Conservation (phyloP, 2,888 invertebrate genomes). For the Mimachlamys varia region DNA sequence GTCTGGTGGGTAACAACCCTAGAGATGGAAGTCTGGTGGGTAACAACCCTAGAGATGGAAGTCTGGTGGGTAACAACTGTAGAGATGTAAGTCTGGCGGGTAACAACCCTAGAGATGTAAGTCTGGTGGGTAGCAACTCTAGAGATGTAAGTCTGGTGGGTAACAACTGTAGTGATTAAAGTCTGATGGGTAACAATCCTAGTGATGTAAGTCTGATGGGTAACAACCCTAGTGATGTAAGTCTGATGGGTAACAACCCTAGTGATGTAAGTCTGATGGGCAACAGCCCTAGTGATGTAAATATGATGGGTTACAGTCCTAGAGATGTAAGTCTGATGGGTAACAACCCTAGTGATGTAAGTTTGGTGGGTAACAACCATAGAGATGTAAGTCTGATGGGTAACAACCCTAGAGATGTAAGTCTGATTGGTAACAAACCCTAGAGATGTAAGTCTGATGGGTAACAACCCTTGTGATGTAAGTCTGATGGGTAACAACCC, state of each 20-base stretch:
- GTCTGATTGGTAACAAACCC: neutral
- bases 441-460: neutral
- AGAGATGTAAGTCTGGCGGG: neutral
- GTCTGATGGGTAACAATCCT: neutral
- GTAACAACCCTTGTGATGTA: slow-evolving; percentile 26
- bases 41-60: no score
- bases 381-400: neutral
- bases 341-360: no score
- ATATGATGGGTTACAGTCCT: neutral
- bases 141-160: neutral
- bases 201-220: slow-evolving; percentile 7
- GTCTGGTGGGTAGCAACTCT: neutral
- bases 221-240: slow-evolving; percentile 16
- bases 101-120: slow-evolving; percentile 22
- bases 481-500: no score
- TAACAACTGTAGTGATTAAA: no score
- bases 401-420: slow-evolving; percentile 26
- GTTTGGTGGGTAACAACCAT: slow-evolving; percentile 18
- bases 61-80: neutral
- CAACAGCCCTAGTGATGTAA: slow-evolving; percentile 16
- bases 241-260: neutral
- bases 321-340: neutral
- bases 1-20: no score
- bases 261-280: slow-evolving; percentile 2
- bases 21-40: no score